Conservation (phyloP, 2,888 invertebrate genomes). For the Pandemis corylana region DNA sequence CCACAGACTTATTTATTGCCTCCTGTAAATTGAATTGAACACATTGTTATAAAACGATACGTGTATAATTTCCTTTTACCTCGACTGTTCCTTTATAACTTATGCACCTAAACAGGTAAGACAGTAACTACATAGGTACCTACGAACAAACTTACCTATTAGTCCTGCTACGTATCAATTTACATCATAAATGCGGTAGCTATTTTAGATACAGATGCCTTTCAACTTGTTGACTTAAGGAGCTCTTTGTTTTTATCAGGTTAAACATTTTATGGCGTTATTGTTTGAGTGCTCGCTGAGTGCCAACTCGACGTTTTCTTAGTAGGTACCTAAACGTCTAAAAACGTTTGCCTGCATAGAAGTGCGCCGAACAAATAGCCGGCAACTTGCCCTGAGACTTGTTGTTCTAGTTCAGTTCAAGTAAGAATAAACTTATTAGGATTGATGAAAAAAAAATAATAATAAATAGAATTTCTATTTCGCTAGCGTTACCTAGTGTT, state of each 20-base stretch:
- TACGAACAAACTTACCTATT: not conserved
- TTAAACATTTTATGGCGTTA: conserved; percentile 8
- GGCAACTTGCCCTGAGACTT: not conserved
- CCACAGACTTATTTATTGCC: no score
- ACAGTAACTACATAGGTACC: no score
- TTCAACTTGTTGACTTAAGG: conserved; percentile 11
- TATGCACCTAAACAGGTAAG: no score
- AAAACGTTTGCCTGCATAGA: not conserved
- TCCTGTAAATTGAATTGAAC: not conserved
- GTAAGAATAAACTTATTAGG: not conserved
- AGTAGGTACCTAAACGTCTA: not conserved
- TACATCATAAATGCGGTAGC: not conserved
- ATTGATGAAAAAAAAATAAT: not conserved
- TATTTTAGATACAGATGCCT: not conserved
- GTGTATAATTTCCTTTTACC: no score
- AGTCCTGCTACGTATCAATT: not conserved
- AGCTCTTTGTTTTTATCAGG: conserved; percentile 15
- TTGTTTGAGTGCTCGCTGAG: conserved; percentile 25
- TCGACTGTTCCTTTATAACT: no score
- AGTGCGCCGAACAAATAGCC: not conserved
- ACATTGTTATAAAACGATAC: not conserved
- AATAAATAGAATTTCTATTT: not conserved
- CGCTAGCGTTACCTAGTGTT: not conserved
- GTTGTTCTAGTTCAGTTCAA: not conserved
- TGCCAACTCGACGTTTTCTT: conserved; percentile 3